Percentiles rank a stretch among this genome's conserved stretches.
Evolutionary conservation across 2,113 vertebrate genomes (phyloP).

Genomic region (Eira barbara): DNA sequence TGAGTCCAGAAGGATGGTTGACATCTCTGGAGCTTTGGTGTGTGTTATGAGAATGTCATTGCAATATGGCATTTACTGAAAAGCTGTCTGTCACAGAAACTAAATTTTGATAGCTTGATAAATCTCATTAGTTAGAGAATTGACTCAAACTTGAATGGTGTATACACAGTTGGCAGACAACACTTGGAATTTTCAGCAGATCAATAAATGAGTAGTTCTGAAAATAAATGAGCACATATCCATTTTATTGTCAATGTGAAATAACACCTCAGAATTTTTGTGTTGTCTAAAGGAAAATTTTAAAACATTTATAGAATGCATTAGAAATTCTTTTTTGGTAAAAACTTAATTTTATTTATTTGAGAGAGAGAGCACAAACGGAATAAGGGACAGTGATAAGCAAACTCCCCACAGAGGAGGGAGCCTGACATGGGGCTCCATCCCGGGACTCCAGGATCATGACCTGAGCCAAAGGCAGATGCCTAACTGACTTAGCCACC

Average conservation of each 20-base stretch:
- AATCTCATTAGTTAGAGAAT: slow-evolving; percentile 8
- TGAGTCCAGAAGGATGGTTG: background rate
- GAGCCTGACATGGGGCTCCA: too few species aligned
- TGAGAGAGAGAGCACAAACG: too few species aligned
- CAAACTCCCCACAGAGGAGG: too few species aligned
- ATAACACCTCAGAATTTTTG: background rate
- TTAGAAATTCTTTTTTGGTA: background rate
- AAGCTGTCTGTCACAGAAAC: background rate
- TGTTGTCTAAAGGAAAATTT: background rate
- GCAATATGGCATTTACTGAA: background rate
- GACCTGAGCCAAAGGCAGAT: too few species aligned
- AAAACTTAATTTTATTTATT: too few species aligned
- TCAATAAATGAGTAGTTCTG: background rate
- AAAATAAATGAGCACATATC: background rate
- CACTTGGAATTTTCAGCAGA: background rate
- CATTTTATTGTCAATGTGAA: background rate
- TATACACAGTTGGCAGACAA: background rate
- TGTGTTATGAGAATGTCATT: background rate
- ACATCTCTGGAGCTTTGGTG: background rate
- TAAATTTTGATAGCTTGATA: slow-evolving; percentile 11
- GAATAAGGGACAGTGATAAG: too few species aligned
- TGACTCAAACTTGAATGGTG: background rate
- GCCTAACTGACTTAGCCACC: too few species aligned
- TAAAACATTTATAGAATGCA: background rate
- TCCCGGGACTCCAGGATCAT: too few species aligned